A percentile compares a stretch with the other conserved stretches of the same genome.
These are phyloP conservation scores for Enteromius trimaculatus DNA, from an alignment of 2,797 vertebrate species.

Conservation along the genomic window DNA sequence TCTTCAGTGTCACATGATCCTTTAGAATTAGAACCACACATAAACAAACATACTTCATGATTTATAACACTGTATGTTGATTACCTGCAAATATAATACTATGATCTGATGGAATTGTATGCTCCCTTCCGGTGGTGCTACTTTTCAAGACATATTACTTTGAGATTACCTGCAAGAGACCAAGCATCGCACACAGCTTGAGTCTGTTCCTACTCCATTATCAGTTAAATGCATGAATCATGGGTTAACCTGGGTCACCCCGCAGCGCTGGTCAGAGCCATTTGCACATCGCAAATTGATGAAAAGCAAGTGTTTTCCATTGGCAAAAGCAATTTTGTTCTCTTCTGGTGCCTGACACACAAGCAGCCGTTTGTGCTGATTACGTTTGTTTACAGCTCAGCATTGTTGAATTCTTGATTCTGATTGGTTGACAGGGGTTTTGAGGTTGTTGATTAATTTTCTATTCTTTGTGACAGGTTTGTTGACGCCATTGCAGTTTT, in stretches of 20 bases:
- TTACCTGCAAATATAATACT: not conserved
- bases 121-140: not conserved
- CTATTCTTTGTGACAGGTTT: not conserved
- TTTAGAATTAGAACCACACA: not conserved
- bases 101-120: not conserved
- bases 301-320: slow-evolving; percentile 25
- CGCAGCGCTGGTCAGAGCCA: not conserved
- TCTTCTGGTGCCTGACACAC: not conserved
- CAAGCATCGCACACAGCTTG: slow-evolving; percentile 8
- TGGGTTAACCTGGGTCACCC: not conserved
- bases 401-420: slow-evolving; percentile 17
- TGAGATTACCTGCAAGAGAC: not conserved
- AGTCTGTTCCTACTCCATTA: slow-evolving; percentile 22
- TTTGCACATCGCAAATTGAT: slow-evolving; percentile 28
- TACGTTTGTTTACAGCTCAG: not conserved
- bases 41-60: not conserved
- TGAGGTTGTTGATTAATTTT: not conserved
- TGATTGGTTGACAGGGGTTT: not conserved
- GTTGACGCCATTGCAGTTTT: not conserved
- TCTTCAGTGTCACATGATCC: not conserved
- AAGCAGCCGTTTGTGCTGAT: not conserved
- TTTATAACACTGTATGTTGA: not conserved
- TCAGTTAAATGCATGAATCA: slow-evolving; percentile 14
- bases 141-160: not conserved
- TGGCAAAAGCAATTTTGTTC: not conserved